Conservation (phyloP, 2,888 invertebrate species). For the Drosophila hamatofila region DNA sequence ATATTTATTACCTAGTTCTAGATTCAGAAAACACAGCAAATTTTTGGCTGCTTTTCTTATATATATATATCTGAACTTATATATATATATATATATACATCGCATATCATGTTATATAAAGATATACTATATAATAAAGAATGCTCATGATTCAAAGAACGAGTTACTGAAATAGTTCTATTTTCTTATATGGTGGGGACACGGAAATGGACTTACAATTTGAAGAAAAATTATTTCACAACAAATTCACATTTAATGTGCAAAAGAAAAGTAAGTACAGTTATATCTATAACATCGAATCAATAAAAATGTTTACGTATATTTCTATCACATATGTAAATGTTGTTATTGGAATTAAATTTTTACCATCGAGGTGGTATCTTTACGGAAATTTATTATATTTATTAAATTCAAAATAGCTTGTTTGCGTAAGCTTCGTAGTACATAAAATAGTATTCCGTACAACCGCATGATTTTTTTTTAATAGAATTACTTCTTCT, state of each 20-base stretch:
- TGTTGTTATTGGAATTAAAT: too few species aligned
- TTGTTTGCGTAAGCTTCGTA: background rate
- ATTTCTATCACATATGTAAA: too few species aligned
- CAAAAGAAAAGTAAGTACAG: background rate
- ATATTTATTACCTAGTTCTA: conserved; percentile 51
- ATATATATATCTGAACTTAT: too few species aligned
- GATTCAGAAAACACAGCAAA: conserved; percentile 4
- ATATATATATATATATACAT: conserved; percentile 8
- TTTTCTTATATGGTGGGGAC: background rate
- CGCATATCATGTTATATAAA: background rate
- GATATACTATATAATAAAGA: conserved; percentile 28
- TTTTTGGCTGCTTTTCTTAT: conserved; percentile 28
- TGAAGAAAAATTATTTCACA: background rate
- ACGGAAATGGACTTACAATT: background rate
- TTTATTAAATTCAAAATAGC: background rate
- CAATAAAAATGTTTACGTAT: background rate
- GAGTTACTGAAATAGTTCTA: background rate
- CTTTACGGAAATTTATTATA: too few species aligned
- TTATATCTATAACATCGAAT: background rate
- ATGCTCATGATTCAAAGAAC: conserved; percentile 17
- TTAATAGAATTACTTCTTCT: background rate
- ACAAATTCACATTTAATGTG: background rate
- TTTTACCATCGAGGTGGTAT: too few species aligned
- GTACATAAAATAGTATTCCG: background rate
- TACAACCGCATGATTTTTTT: background rate